Evolutionary conservation across 2,113 vertebrate species (phyloP).

Genomic region (Macquaria ambigua): DNA sequence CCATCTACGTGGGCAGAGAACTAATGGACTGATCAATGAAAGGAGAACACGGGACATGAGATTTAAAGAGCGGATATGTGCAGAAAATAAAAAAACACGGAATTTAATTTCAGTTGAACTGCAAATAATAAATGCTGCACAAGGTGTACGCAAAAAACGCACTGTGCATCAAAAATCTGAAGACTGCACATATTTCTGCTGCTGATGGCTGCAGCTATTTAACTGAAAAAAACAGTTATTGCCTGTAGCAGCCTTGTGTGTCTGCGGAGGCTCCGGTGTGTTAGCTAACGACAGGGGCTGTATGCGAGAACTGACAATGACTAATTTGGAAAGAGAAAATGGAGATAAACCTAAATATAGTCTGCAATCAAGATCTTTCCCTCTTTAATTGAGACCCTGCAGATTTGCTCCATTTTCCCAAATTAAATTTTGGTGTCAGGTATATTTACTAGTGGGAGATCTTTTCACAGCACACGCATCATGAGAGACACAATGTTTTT

Average conservation of each 20-base stretch:
- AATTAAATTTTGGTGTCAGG: not conserved
- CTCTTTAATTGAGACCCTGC: constrained; percentile 14
- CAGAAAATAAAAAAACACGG: no score
- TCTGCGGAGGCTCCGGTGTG: not conserved
- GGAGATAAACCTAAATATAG: not conserved
- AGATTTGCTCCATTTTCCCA: constrained; percentile 23
- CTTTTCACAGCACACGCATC: not conserved
- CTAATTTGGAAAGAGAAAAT: not conserved
- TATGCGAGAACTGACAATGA: not conserved
- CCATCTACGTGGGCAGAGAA: no score
- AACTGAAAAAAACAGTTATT: not conserved
- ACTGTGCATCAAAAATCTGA: no score
- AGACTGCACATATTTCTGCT: no score
- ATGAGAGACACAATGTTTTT: not conserved
- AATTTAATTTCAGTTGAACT: no score
- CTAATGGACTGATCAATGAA: no score
- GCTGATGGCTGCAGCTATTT: no score
- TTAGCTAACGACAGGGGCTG: not conserved
- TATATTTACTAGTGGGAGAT: constrained; percentile 13
- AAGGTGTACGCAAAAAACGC: no score
- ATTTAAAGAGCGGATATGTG: no score
- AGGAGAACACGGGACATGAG: no score
- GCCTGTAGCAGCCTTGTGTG: not conserved
- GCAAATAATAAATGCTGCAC: no score
- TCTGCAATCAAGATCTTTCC: not conserved